Conservation (phyloP, 2,113 vertebrate species). For the Chionodraco myersi region DNA sequence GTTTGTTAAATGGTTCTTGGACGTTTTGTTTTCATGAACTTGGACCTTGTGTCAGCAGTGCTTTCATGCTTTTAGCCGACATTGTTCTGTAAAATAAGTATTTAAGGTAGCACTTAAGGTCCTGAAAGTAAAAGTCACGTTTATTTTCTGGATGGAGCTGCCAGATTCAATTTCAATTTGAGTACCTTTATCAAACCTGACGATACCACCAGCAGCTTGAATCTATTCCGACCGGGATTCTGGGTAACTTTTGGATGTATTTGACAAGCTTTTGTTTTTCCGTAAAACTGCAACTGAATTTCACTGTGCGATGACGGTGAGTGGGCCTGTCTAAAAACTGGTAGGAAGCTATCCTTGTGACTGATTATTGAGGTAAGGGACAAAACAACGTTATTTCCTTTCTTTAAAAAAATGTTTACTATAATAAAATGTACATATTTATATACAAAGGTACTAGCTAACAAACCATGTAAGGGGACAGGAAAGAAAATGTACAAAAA, state of each 20-base stretch:
- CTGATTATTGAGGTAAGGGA: too few species aligned
- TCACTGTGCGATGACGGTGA: background rate
- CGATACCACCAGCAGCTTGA: background rate
- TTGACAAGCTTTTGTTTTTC: background rate
- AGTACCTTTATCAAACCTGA: background rate
- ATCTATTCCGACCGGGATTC: background rate
- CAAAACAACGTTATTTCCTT: too few species aligned
- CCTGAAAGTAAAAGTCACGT: background rate
- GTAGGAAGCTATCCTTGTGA: background rate
- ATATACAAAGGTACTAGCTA: too few species aligned
- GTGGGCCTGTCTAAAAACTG: background rate
- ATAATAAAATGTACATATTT: too few species aligned
- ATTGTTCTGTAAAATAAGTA: background rate
- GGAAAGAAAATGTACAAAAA: too few species aligned
- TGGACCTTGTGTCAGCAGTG: background rate
- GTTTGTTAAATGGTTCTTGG: background rate
- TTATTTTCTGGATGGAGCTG: background rate
- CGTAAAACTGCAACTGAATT: background rate
- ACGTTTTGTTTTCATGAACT: background rate
- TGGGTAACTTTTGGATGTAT: background rate
- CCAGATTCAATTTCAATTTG: background rate
- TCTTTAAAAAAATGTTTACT: too few species aligned
- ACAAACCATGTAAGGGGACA: too few species aligned
- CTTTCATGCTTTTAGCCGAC: background rate
- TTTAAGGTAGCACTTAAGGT: background rate